Evolutionary conservation across 2,113 vertebrate species (phyloP), one percentile per base, ranked within the genome.

Genomic region (Tricholaema leucomelas): DNA sequence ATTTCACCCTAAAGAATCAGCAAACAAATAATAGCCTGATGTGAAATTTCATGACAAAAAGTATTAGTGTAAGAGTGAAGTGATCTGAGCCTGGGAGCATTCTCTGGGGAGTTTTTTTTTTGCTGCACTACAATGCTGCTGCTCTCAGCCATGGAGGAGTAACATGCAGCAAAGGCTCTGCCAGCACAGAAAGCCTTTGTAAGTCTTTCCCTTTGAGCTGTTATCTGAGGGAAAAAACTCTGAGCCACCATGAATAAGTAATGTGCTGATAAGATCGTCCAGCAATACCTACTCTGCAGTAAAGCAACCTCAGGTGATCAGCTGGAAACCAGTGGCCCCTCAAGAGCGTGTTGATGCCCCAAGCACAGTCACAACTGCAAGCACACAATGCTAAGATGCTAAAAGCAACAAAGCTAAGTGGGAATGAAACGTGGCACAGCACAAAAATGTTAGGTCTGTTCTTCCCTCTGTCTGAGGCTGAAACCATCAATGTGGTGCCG

Each of bases 211-310:
- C 35, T 23, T 54, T 78, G 80, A 84, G 65, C 58, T 59, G n/a
- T 60, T 90, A 36, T 74, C 76, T 44, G 58, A 88, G 65, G 50
- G 31, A 25, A 84, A 86, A 72, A 67, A 35, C 33, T 85, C 76
- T 81, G 58, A 94, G 38, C 77, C 44, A 55, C 33, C 44, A 78
- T 91, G 76, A 84, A 94, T 94, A 91, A 91, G 81, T 88, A 83
- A 92, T 44, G 28, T 0, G 1, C 73, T 86, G 80, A 9, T 84
- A 75, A 72, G 19, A 81, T 81, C 50, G 63, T 75, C 70, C 74
- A 81, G 58, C 24, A 67, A 35, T 81, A 78, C 30, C 9, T 46
- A 27, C 54, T 78, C 70, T 50, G 38, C 44, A 61, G 54, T 33
- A 35, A 67, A 58, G 27, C 58, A 88, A 44, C 61, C 48, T 75